Base-by-base conservation (phyloP, 2,113 vertebrate species). In the Ptychochromis oligacanthus region DNA sequence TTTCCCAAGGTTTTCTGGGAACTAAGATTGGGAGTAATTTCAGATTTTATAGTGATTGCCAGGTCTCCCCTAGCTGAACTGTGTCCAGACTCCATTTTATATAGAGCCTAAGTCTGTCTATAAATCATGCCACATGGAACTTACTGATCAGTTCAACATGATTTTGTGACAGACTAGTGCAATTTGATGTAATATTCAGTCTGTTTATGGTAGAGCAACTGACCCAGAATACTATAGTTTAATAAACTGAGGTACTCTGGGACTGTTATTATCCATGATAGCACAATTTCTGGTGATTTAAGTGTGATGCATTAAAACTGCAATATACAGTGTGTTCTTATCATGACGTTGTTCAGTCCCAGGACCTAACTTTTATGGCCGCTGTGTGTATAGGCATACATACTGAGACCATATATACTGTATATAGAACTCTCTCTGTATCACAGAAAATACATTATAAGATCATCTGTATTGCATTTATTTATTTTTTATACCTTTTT, bases 1-100 rank as follows among this genome's bases (percentile, higher is more conserved):
- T 93, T 94, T 91, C 86, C 58, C 70, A 90, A 84, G 65, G 6
- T 60, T 79, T 92, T 90, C 89, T 91, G 85, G 82, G 87, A 93
- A 92, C 64, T 9, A 31, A 86, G 82, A 87, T 92, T 77, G 84
- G 49, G 31, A 79, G 89, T 75, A 81, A 91, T 93, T 92, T 91
- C 80, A 91, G 79, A 88, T 76, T 83, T 77, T 85, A 31, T 1
- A 78, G 65, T 0, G 56, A 81, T 84, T 91, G 83, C 91, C 91
- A 89, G 85, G 76, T 90, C 77, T 89, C 81, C 20, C 26, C 62
- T 34, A 81, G 54, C 77, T 55, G 36, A 75, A 64, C 8, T 75
- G 58, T 54, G 43, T 67, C 61, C 58, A 74, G 84, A 36, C 12
- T 52, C 6, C 52, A 78, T 59, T 79, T 81, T 74, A 18, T 76